Percentiles rank a stretch among this genome's conserved stretches.
Conservation (phyloP, 2,888 invertebrate species). For the Caradrina clavipalpis region DNA sequence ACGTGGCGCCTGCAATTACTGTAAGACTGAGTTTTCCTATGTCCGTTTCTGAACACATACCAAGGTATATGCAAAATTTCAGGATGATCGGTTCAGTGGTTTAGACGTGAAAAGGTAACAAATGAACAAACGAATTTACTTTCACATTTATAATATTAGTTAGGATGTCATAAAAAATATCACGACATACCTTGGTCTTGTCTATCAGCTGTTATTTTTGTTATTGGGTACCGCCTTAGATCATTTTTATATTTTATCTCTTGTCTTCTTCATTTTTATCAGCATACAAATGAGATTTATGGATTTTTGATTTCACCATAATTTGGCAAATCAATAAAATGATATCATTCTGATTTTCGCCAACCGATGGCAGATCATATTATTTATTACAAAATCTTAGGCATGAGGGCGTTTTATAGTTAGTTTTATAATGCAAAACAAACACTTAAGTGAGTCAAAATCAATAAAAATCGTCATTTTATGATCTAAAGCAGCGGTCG, state of each 20-base stretch:
- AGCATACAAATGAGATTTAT: background rate
- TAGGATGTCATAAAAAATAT: too few relatives aligned
- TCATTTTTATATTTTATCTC: too few relatives aligned
- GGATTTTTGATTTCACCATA: background rate
- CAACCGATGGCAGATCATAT: slow-evolving; percentile 13
- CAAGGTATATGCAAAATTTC: too few relatives aligned
- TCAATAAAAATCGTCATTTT: slow-evolving; percentile 31
- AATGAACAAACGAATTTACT: too few relatives aligned
- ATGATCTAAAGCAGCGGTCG: slow-evolving; percentile 13
- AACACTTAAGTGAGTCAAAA: slow-evolving; percentile 9
- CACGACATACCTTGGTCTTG: background rate
- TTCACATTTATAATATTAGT: too few relatives aligned
- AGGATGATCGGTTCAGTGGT: too few relatives aligned
- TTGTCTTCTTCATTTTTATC: too few relatives aligned
- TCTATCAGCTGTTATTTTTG: background rate
- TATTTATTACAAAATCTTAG: slow-evolving; percentile 10
- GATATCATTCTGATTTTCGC: slow-evolving; percentile 36
- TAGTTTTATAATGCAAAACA: slow-evolving; percentile 27
- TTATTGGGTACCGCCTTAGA: too few relatives aligned
- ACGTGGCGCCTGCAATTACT: too few relatives aligned
- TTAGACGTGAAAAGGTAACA: too few relatives aligned
- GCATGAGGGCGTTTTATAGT: slow-evolving; percentile 32
- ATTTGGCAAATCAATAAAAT: background rate
- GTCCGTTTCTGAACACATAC: too few relatives aligned
- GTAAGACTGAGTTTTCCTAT: too few relatives aligned